Evolutionary conservation across 2,797 vertebrate genomes (phyloP).

Genomic region (Enteromius trimaculatus): DNA sequence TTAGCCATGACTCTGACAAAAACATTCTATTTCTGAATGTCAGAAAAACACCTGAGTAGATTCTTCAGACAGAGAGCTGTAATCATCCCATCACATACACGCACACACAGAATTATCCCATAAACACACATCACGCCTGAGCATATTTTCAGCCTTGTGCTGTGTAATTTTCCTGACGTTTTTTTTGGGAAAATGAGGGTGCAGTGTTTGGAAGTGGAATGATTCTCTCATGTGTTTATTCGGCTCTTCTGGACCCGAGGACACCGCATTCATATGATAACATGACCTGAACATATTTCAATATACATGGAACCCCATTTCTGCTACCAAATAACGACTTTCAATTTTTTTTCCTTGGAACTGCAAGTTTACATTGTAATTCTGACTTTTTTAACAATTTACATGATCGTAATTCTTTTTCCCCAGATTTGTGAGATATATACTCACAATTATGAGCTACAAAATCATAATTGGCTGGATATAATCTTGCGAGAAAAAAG

Average conservation of each 20-base stretch:
- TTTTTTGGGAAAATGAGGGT: slow-evolving; percentile 62
- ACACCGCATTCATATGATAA: slow-evolving; percentile 10
- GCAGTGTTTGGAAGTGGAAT: slow-evolving; percentile 62
- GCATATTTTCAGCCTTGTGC: slow-evolving; percentile 50
- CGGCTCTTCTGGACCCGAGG: slow-evolving; percentile 30
- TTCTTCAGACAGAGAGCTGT: slow-evolving; percentile 32
- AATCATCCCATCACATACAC: slow-evolving; percentile 13
- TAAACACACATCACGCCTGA: slow-evolving; percentile 34
- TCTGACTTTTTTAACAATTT: background rate
- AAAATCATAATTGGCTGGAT: background rate
- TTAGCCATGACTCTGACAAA: background rate
- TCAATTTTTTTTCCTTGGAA: background rate
- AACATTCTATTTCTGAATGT: slow-evolving; percentile 2
- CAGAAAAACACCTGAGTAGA: slow-evolving; percentile 23
- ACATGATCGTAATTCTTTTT: background rate
- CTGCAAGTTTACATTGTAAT: background rate
- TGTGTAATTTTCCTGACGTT: slow-evolving; percentile 63
- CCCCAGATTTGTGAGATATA: background rate
- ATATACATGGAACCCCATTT: background rate
- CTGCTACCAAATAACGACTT: background rate
- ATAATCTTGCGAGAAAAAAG: no score
- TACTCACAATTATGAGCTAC: background rate
- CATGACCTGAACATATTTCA: background rate
- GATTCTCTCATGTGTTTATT: slow-evolving; percentile 55
- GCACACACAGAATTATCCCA: slow-evolving; percentile 17